A percentile compares a stretch with the other conserved stretches of the same genome.
Conservation (phyloP, 1,140 invertebrate genomes). For the Neodiprion pinetum region DNA sequence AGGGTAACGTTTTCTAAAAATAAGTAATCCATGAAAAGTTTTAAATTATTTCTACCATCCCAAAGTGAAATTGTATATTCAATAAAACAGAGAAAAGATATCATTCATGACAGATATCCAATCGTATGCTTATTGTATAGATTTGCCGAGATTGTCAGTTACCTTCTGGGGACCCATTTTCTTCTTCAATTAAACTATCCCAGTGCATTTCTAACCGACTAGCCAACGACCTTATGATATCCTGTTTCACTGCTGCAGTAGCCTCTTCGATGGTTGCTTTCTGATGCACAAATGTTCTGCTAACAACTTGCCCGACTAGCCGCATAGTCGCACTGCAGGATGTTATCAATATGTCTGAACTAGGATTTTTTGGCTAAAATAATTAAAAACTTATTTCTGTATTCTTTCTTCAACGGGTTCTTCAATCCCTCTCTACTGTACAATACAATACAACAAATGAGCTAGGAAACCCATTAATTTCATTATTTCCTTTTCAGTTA, state of each 20-base stretch:
- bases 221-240: constrained; percentile 78
- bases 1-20: constrained; percentile 71
- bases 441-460: too few species aligned
- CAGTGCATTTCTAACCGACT: constrained; percentile 84
- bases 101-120: background rate
- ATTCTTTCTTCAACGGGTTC: background rate
- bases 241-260: constrained; percentile 73
- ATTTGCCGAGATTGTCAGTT: constrained; percentile 10
- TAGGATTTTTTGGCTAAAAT: constrained; percentile 34
- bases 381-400: constrained; percentile 17
- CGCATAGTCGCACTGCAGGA: constrained; percentile 61
- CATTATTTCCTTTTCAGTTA: constrained; percentile 13
- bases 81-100: constrained; percentile 19
- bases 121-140: too few species aligned
- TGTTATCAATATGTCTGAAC: constrained; percentile 45
- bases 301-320: constrained; percentile 71
- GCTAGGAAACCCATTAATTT: constrained; percentile 17
- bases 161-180: constrained; percentile 72
- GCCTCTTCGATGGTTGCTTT: constrained; percentile 74
- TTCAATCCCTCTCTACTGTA: too few species aligned
- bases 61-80: constrained; percentile 21
- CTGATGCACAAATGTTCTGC: constrained; percentile 74
- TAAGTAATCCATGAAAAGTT: constrained; percentile 24
- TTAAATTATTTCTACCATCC: constrained; percentile 1
- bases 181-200: constrained; percentile 83